phyloP scores from a whole-genome alignment of 2,113 vertebrate genomes.

The Andinoacara biseriatus region DNA sequence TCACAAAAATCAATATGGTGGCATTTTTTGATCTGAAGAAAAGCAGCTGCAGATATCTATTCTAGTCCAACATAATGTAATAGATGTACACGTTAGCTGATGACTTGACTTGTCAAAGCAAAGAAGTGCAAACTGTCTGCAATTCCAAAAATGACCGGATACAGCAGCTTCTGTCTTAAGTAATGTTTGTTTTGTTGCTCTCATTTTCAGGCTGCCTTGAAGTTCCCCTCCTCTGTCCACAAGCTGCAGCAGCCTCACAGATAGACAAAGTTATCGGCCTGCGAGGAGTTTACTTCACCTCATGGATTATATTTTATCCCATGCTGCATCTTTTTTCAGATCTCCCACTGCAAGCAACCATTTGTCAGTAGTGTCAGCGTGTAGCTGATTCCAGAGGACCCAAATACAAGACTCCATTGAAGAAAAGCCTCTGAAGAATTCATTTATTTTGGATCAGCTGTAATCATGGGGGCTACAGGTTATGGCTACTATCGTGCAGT shows the following conservation, averaged over 20 bases:
- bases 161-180: not conserved
- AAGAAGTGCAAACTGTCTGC: not conserved
- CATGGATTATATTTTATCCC: not conserved
- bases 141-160: not conserved
- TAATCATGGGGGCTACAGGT: slow-evolving; percentile 79
- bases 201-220: slow-evolving; percentile 59
- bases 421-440: not conserved
- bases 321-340: not conserved
- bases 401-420: not conserved
- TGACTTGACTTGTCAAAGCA: not conserved
- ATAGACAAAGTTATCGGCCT: not conserved
- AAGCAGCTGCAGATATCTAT: not conserved
- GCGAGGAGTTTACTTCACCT: not conserved
- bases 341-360: not conserved
- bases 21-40: not conserved
- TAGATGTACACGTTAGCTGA: not conserved
- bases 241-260: slow-evolving; percentile 11
- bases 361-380: not conserved
- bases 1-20: not conserved
- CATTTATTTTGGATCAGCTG: not conserved
- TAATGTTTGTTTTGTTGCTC: not conserved
- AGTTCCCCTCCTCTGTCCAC: slow-evolving; percentile 19
- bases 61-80: not conserved
- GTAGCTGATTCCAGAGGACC: not conserved
- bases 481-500: slow-evolving; percentile 86